Percentiles rank a stretch among this genome's conserved stretches.
Conservation (phyloP, 2,888 invertebrate genomes). For the Cistogaster globosa region DNA sequence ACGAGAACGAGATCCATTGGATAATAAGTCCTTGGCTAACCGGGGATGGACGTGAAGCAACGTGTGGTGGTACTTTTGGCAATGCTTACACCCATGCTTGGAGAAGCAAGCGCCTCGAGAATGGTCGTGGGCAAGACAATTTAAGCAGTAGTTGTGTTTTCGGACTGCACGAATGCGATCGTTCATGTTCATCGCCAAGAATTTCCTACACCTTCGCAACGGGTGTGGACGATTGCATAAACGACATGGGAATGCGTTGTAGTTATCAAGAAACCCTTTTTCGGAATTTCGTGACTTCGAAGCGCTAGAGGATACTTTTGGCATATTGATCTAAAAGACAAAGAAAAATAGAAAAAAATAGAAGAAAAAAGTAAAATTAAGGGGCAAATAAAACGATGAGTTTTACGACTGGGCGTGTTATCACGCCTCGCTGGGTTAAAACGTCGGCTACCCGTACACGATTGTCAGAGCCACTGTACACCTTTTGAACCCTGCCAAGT, state of each 20-base stretch:
- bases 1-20: background rate
- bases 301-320: no score
- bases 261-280: background rate
- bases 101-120: constrained; percentile 25
- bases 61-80: constrained; percentile 29
- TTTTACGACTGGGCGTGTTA: no score
- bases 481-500: no score
- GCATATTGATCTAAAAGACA: no score
- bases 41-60: constrained; percentile 2
- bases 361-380: no score
- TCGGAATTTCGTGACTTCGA: no score
- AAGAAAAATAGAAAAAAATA: no score
- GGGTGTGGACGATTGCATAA: constrained; percentile 1
- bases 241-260: background rate
- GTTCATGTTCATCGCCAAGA: constrained; percentile 15
- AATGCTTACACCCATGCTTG: constrained; percentile 17
- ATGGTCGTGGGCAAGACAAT: constrained; percentile 26
- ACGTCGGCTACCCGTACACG: no score
- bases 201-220: background rate
- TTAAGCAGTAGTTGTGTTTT: constrained; percentile 6
- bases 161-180: constrained; percentile 18
- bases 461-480: no score
- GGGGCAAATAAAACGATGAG: no score
- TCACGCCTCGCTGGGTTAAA: no score
- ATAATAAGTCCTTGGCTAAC: no score